Conservation (phyloP, 1,140 invertebrate genomes). For the Lamellibrachia luymesi region DNA sequence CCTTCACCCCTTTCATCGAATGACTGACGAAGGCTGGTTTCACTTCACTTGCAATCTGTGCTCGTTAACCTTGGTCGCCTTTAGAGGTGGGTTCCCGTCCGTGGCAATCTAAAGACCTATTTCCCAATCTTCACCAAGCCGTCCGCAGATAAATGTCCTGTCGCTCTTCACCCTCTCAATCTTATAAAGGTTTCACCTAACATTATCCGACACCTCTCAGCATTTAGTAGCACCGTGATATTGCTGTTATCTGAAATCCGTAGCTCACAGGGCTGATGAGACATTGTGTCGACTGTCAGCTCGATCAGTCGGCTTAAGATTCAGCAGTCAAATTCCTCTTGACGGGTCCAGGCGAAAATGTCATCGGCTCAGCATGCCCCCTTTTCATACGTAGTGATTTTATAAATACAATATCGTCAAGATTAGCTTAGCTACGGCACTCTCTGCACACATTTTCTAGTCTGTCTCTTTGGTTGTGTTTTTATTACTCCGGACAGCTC, state of each 20-base stretch:
- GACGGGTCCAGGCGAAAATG: not conserved
- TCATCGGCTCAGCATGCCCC: not conserved
- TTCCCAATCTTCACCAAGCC: not conserved
- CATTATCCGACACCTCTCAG: not conserved
- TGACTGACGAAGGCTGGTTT: no score
- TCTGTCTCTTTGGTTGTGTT: not conserved
- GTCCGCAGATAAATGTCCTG: not conserved
- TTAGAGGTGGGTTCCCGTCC: no score
- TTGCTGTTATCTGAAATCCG: not conserved
- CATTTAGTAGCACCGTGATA: not conserved
- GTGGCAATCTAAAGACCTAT: no score
- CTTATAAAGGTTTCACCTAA: not conserved
- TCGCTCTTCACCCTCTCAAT: not conserved
- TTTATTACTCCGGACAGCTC: not conserved
- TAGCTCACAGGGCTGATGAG: not conserved
- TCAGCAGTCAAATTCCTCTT: not conserved
- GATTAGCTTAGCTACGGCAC: not conserved
- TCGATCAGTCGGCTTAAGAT: not conserved
- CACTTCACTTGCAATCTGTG: no score
- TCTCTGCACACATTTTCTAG: not conserved
- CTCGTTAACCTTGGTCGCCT: no score
- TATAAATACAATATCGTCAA: not conserved
- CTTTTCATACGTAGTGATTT: not conserved
- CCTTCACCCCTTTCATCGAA: no score
- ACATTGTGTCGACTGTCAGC: not conserved